Conservation (phyloP, 2,797 vertebrate species). For the Melanotaenia boesemani region DNA sequence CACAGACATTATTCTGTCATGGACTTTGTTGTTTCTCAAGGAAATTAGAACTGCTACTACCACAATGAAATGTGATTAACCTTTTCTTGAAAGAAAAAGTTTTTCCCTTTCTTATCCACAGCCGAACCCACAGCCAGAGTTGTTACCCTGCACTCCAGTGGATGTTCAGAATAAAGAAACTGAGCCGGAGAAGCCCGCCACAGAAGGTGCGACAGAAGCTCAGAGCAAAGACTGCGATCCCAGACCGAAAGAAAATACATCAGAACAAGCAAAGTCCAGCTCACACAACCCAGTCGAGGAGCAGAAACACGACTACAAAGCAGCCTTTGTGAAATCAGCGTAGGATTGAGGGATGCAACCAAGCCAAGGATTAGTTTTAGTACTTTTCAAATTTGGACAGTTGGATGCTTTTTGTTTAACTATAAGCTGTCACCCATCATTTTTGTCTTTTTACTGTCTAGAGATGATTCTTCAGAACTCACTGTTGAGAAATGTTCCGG, state of each 20-base stretch:
- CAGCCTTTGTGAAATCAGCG: constrained; percentile 90
- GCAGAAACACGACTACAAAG: constrained; percentile 88
- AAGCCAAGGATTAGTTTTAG: constrained; percentile 37
- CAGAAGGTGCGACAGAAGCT: constrained; percentile 73
- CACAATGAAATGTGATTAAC: too few relatives aligned
- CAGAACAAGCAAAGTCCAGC: constrained; percentile 25
- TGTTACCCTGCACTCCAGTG: constrained; percentile 13
- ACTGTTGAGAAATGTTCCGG: not conserved
- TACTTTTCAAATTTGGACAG: constrained; percentile 59
- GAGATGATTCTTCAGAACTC: not conserved
- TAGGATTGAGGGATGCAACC: constrained; percentile 32
- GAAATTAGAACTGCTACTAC: too few relatives aligned
- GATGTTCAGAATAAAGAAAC: constrained; percentile 42
- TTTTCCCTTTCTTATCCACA: constrained; percentile 26
- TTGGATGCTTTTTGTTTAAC: constrained; percentile 44
- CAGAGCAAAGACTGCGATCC: constrained; percentile 71
- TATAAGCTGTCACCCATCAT: constrained; percentile 6
- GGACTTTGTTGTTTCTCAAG: too few relatives aligned
- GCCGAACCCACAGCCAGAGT: constrained; percentile 63
- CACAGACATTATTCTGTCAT: too few relatives aligned
- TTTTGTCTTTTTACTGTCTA: constrained; percentile 10
- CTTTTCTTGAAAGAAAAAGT: too few relatives aligned
- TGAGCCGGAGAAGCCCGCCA: constrained; percentile 69
- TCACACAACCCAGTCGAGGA: constrained; percentile 71
- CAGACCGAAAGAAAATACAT: constrained; percentile 54